These are phyloP conservation scores for Acheta domesticus DNA, from an alignment of 2,888 invertebrate species.

Conservation along the genomic window DNA sequence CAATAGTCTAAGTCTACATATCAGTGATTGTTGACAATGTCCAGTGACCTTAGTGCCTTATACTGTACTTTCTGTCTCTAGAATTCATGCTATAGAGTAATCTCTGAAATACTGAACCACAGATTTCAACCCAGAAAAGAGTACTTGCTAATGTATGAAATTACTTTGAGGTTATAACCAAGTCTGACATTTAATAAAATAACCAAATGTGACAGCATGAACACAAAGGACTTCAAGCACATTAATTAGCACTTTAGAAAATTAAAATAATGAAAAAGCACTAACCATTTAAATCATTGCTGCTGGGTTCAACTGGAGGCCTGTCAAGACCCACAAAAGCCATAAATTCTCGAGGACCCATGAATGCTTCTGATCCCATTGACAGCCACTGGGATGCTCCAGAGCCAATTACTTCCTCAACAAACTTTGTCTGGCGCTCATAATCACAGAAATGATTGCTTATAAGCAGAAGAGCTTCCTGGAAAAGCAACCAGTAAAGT, in stretches of 20 bases:
- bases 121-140: too few relatives aligned
- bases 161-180: too few relatives aligned
- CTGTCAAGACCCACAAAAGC: conserved; percentile 72
- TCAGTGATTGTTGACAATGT: too few relatives aligned
- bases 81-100: too few relatives aligned
- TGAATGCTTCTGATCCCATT: conserved; percentile 59
- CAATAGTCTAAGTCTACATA: too few relatives aligned
- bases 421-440: conserved; percentile 65
- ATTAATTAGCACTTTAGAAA: background rate
- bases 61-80: too few relatives aligned
- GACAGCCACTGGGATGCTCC: conserved; percentile 63
- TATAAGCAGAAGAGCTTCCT: conserved; percentile 74
- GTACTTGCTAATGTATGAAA: too few relatives aligned
- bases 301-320: conserved; percentile 59
- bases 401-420: conserved; percentile 66
- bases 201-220: background rate
- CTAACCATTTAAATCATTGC: conserved; percentile 62
- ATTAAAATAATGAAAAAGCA: conserved; percentile 12
- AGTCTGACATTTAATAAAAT: background rate
- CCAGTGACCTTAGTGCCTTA: too few relatives aligned
- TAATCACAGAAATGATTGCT: conserved; percentile 90
- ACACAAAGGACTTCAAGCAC: conserved; percentile 33
- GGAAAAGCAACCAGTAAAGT: conserved; percentile 37
- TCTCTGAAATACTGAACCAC: too few relatives aligned
- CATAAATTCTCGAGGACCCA: conserved; percentile 67